A percentile compares a stretch with the other conserved stretches of the same genome.
Evolutionary conservation across 2,113 vertebrate genomes (phyloP).

Genomic region (Heterotilapia buettikoferi): DNA sequence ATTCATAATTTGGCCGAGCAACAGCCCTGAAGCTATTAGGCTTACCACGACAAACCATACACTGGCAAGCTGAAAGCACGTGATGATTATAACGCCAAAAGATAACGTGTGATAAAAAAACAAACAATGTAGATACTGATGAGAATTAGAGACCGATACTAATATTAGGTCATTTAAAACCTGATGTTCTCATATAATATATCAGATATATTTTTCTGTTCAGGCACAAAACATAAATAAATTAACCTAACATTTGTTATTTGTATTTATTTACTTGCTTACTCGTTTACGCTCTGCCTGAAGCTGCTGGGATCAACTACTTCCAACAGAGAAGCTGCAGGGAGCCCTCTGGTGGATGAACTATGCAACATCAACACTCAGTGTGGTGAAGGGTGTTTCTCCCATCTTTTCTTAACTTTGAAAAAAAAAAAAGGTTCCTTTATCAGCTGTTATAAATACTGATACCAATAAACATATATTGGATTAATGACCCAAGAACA

Average conservation of each 20-base stretch:
- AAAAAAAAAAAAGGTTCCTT: not conserved
- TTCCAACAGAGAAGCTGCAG: not conserved
- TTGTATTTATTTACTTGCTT: not conserved
- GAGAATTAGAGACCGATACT: not conserved
- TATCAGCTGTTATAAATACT: not conserved
- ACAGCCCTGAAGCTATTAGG: not conserved
- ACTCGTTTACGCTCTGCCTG: not conserved
- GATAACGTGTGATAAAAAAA: not conserved
- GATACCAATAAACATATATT: not conserved
- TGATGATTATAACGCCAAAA: not conserved
- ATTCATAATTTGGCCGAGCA: not conserved
- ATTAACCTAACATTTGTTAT: not conserved
- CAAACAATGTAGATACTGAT: not conserved
- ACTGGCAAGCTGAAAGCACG: rapidly evolving
- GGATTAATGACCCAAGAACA: not conserved
- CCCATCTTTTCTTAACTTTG: not conserved
- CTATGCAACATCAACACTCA: not conserved
- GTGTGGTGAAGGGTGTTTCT: not conserved
- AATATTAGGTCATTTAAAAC: not conserved
- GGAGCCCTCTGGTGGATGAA: not conserved
- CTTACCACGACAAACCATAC: not conserved
- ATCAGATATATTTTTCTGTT: not conserved
- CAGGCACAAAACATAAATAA: not conserved
- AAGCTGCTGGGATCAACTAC: not conserved
- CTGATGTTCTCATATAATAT: not conserved